phyloP scores from a whole-genome alignment of 2,888 invertebrate genomes.

The Drosophila limbata region DNA sequence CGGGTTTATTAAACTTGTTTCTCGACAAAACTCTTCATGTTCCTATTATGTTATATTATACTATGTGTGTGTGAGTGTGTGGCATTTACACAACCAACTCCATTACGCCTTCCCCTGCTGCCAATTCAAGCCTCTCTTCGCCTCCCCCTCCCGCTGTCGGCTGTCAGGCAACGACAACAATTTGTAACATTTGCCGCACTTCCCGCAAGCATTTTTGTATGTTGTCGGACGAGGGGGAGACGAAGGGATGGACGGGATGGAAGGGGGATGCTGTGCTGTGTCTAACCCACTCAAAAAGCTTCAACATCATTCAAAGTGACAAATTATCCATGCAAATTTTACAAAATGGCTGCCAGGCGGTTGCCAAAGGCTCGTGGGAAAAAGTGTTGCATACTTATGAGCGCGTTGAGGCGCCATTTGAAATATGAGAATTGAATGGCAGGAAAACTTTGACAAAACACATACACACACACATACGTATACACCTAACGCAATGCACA shows the following conservation, averaged over 20 bases:
- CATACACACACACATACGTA: constrained; percentile 28
- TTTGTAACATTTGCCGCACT: constrained; percentile 79
- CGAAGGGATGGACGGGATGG: neutral
- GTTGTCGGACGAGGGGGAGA: neutral
- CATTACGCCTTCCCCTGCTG: constrained; percentile 36
- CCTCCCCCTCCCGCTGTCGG: neutral
- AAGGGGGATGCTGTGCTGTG: constrained; percentile 24
- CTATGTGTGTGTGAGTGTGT: neutral
- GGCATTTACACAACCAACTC: constrained; percentile 50
- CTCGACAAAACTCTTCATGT: constrained; percentile 66
- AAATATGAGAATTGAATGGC: constrained; percentile 71
- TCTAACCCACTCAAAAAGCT: constrained; percentile 73
- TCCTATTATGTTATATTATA: constrained; percentile 61
- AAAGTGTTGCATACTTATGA: constrained; percentile 77
- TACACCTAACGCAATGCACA: constrained; percentile 36
- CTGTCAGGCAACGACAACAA: constrained; percentile 70
- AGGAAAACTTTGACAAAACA: constrained; percentile 67
- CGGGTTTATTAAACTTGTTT: constrained; percentile 76
- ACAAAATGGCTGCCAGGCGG: constrained; percentile 55
- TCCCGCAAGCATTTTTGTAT: constrained; percentile 73
- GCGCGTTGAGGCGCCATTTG: constrained; percentile 59
- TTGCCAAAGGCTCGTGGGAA: constrained; percentile 58
- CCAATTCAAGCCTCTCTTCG: constrained; percentile 6
- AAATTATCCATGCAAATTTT: constrained; percentile 81
- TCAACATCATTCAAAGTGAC: constrained; percentile 80